Percentiles rank a stretch among this genome's conserved stretches.
phyloP scores from a whole-genome alignment of 2,113 vertebrate genomes.

The Phyllostomus discolor region DNA sequence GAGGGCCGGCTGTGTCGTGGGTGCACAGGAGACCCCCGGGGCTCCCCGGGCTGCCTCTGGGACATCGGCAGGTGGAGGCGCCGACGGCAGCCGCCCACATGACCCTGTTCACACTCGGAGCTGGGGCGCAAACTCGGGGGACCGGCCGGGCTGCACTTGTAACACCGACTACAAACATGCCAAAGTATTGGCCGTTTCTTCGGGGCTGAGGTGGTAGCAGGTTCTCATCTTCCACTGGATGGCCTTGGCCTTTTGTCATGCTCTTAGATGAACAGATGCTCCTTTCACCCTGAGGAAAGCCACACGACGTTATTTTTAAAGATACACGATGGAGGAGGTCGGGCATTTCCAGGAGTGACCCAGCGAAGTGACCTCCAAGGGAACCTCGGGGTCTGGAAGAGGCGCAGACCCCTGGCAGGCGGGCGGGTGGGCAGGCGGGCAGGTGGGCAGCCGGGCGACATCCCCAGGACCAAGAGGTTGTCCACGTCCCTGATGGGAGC shows the following conservation, averaged over 20 bases:
- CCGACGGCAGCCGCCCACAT: neutral
- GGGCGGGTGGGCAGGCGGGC: no score
- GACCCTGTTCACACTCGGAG: no score
- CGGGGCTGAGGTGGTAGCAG: neutral
- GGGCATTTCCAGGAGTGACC: neutral
- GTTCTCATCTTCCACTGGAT: neutral
- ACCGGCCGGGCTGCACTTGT: neutral
- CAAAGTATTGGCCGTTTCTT: neutral
- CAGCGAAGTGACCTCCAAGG: neutral
- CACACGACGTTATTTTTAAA: neutral
- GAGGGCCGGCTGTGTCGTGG: no score
- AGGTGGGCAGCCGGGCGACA: neutral
- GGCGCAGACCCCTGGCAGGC: neutral
- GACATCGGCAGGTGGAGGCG: neutral
- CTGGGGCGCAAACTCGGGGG: neutral
- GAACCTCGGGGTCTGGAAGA: neutral
- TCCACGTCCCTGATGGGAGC: accelerated
- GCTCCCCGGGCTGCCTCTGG: neutral
- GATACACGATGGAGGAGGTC: neutral
- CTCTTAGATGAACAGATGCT: neutral
- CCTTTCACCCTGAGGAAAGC: neutral
- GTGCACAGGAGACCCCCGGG: no score
- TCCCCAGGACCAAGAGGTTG: neutral
- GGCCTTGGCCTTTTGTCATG: neutral
- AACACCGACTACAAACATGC: neutral